A percentile compares a stretch with the other conserved stretches of the same genome.
These are phyloP conservation scores for Coracopsis vasa DNA, from an alignment of 2,113 vertebrate species.

Conservation along the genomic window DNA sequence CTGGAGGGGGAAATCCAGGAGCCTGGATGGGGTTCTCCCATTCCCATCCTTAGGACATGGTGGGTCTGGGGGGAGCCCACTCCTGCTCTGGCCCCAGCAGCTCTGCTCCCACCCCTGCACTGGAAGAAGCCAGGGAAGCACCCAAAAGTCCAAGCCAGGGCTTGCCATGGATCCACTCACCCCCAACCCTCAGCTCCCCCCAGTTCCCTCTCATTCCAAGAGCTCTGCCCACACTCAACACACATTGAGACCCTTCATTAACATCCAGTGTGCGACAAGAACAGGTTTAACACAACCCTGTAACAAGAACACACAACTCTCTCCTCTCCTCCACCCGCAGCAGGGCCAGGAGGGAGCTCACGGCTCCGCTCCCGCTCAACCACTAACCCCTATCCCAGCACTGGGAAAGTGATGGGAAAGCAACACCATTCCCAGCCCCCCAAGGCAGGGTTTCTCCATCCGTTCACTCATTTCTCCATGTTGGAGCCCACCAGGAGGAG, in stretches of 20 bases:
- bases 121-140: not conserved
- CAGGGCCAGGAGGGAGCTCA: not conserved
- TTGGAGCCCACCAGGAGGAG: not conserved
- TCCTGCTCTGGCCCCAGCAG: not conserved
- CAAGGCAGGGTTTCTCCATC: not conserved
- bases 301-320: not conserved
- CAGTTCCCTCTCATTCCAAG: accelerated
- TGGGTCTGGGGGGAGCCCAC: not conserved
- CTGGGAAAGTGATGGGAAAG: not conserved
- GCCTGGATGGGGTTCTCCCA: not conserved
- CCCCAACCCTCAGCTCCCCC: accelerated
- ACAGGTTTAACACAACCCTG: not conserved
- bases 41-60: not conserved
- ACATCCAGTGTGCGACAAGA: accelerated
- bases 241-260: not conserved
- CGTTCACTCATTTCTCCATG: not conserved
- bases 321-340: not conserved
- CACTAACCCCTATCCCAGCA: not conserved
- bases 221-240: accelerated
- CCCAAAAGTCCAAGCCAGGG: not conserved
- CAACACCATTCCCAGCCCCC: not conserved
- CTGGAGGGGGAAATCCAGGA: not conserved
- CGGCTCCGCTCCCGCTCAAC: not conserved
- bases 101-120: not conserved
- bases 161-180: accelerated